phyloP scores from a whole-genome alignment of 2,888 invertebrate species.

The Mesorhabditis sp. region DNA sequence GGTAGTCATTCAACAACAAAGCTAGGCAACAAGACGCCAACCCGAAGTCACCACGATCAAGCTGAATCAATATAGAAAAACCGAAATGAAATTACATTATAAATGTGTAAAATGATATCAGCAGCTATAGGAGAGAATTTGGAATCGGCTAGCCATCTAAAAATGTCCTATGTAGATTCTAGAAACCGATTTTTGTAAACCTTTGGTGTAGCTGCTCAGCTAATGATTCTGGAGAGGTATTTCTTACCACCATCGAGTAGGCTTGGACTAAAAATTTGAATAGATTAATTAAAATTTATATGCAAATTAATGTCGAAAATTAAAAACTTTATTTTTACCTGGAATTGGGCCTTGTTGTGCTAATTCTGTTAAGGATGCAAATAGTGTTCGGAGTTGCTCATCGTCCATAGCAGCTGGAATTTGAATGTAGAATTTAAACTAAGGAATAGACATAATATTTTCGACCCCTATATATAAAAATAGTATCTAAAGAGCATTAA shows the following conservation, averaged over 20 bases:
- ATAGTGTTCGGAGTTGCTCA: constrained; percentile 31
- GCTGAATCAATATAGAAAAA: constrained; percentile 14
- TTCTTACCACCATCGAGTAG: constrained; percentile 32
- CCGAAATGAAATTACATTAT: constrained; percentile 16
- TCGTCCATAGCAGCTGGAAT: constrained; percentile 26
- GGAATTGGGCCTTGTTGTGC: constrained; percentile 36
- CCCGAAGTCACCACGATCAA: constrained; percentile 28
- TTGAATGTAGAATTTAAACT: neutral
- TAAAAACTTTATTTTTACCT: constrained; percentile 17
- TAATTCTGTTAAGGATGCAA: constrained; percentile 33
- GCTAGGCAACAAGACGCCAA: constrained; percentile 33
- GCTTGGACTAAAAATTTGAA: constrained; percentile 32
- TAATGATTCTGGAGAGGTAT: constrained; percentile 31
- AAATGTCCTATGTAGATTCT: too few species aligned
- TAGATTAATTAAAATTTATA: neutral
- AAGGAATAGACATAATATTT: neutral
- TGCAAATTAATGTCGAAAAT: neutral
- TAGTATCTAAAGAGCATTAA: neutral
- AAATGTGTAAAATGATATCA: constrained; percentile 35
- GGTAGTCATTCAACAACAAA: constrained; percentile 35
- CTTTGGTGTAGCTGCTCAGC: constrained; percentile 33
- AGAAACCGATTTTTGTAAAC: too few species aligned
- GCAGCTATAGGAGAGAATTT: constrained; percentile 36
- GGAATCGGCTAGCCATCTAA: constrained; percentile 34
- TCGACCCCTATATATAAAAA: neutral